phyloP scores from a whole-genome alignment of 2,888 invertebrate species.

The Volucella inflata region DNA sequence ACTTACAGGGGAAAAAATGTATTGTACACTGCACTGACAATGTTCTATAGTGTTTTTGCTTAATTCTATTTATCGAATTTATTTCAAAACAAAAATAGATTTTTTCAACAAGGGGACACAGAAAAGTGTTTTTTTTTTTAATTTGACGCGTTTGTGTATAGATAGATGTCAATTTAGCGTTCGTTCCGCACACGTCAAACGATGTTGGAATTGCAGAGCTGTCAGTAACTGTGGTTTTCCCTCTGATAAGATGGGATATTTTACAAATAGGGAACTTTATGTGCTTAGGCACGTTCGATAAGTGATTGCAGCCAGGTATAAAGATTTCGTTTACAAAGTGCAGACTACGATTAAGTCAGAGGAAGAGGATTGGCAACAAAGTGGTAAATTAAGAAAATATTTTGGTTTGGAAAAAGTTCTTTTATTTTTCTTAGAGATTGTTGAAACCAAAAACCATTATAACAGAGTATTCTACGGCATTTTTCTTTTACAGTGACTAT shows the following conservation, averaged over 20 bases:
- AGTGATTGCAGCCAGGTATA: too few relatives aligned
- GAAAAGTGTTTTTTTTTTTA: conserved; percentile 18
- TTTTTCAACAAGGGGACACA: conserved; percentile 42
- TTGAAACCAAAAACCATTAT: too few relatives aligned
- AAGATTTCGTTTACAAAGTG: background rate
- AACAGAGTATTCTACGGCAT: too few relatives aligned
- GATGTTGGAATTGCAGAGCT: conserved; percentile 4
- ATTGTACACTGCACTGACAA: conserved; percentile 45
- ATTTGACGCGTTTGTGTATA: conserved; percentile 62
- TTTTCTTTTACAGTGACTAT: too few relatives aligned
- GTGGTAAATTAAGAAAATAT: too few relatives aligned
- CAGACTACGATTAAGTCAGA: too few relatives aligned
- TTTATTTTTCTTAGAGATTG: too few relatives aligned
- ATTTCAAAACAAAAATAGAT: conserved; percentile 70
- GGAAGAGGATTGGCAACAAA: too few relatives aligned
- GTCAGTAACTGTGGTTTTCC: background rate
- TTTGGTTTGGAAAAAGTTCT: too few relatives aligned
- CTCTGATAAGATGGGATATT: conserved; percentile 1
- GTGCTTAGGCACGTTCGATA: background rate
- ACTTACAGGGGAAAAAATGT: conserved; percentile 57
- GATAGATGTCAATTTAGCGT: conserved; percentile 65
- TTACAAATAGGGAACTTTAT: background rate
- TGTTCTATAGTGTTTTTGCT: conserved; percentile 48
- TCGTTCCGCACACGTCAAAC: conserved; percentile 66
- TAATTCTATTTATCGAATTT: conserved; percentile 29